Evolutionary conservation across 2,113 vertebrate species (phyloP), one percentile per base, ranked within the genome.

Genomic region (Chaetodon auriga): DNA sequence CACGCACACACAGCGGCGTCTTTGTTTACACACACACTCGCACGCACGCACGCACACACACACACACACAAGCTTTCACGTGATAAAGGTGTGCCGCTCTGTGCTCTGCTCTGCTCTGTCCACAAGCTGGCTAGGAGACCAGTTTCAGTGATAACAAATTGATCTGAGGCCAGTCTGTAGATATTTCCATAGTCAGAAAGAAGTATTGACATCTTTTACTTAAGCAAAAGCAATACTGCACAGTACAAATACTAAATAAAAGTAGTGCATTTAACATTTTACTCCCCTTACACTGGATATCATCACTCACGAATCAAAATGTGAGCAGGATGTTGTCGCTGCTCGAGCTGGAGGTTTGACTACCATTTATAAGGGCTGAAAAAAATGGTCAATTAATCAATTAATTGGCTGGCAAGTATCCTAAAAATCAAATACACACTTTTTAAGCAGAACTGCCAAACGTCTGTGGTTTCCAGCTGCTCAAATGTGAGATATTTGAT

Each of bases 21-120:
- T 91, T 92, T 94, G 92, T 93, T 90, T 91, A 91, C 87, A 88
- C 85, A 85, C 35, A 76, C 73, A 41, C 63, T 69, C 57, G 60
- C 62, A 80, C 62, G 68, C 71, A 70, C 76, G 45, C 0, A 36
- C 73, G 18, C 81, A 81, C 71, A 72, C 81, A 58, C 75, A 79
- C 60, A 78, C 77, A 86, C 70, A 83, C 58, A 68, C 11, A 71
- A 55, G 12, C 61, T 55, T 87, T 85, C 84, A 92, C 74, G 70
- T 90, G 89, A 90, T 75, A 60, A 89, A 93, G 92, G 91, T 92
- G 92, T 91, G 90, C 61, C 91, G 86, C 85, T 74, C 68, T 66
- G 48, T 74, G 69, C 48, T 77, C 78, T 53, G 69, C 48, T 77
- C 78, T 53, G 79, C 77, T 88, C 81, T 79, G 66, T 89, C 65